phyloP scores from a whole-genome alignment of 2,797 vertebrate genomes.

The Eospalax fontanierii region DNA sequence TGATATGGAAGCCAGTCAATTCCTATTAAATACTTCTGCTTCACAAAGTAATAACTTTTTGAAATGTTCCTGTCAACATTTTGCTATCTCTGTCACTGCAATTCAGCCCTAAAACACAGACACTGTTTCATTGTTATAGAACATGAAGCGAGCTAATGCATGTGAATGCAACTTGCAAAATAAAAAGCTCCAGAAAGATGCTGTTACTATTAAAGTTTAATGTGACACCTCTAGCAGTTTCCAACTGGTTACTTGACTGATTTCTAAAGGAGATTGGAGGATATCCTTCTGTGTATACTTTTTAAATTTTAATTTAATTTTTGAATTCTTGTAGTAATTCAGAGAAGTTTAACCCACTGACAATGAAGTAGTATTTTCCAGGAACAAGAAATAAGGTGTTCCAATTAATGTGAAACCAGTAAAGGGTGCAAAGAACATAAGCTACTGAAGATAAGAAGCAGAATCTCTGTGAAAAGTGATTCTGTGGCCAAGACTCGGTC shows the following conservation, averaged over 20 bases:
- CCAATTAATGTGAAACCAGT: not conserved
- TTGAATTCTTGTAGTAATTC: not conserved
- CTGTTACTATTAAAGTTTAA: slow-evolving; percentile 77
- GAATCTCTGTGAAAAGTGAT: not conserved
- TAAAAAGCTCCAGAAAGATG: slow-evolving; percentile 72
- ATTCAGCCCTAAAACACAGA: slow-evolving; percentile 49
- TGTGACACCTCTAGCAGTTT: slow-evolving; percentile 71
- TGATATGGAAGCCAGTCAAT: slow-evolving; percentile 37
- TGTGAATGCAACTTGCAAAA: slow-evolving; percentile 65
- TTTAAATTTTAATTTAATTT: no score
- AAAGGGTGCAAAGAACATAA: not conserved
- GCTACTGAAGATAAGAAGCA: not conserved
- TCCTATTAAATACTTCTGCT: slow-evolving; percentile 72
- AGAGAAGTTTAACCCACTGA: not conserved
- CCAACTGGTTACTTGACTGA: slow-evolving; percentile 68
- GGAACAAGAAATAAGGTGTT: not conserved
- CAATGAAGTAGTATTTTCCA: not conserved
- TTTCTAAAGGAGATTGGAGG: slow-evolving; percentile 57
- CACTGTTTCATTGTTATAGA: not conserved
- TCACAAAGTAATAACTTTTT: slow-evolving; percentile 13
- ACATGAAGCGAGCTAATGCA: slow-evolving; percentile 61
- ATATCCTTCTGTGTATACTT: slow-evolving; percentile 38
- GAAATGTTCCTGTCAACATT: slow-evolving; percentile 46
- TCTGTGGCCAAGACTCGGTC: not conserved
- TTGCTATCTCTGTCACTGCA: slow-evolving; percentile 35